Percentiles rank a stretch among this genome's conserved stretches.
These are phyloP conservation scores for Tolypeutes matacus DNA, from an alignment of 2,797 vertebrate genomes.

Conservation along the genomic window DNA sequence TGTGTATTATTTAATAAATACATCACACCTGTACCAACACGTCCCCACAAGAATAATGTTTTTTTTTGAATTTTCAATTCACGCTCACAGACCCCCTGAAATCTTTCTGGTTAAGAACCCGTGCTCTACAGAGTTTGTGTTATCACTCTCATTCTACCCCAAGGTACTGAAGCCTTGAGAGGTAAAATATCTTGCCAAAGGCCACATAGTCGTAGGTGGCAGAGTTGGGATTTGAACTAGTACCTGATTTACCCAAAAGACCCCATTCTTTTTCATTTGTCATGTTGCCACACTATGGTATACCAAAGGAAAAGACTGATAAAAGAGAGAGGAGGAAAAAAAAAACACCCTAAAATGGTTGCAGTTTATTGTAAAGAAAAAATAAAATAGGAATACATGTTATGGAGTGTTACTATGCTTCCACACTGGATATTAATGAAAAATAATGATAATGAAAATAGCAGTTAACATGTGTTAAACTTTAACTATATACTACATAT, in stretches of 20 bases:
- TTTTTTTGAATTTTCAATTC: no score
- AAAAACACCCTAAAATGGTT: neutral
- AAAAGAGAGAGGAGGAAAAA: neutral
- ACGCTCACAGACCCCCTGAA: no score
- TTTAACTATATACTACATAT: neutral
- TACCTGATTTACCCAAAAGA: neutral
- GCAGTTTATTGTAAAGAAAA: neutral
- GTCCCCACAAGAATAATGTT: no score
- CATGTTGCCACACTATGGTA: neutral
- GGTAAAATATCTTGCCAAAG: conserved; percentile 3
- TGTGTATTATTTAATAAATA: no score
- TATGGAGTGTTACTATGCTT: neutral
- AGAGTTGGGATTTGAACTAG: conserved; percentile 20
- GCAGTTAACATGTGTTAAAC: neutral
- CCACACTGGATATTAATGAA: neutral
- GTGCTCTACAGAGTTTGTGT: neutral
- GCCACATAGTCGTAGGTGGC: neutral
- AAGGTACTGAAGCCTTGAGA: neutral
- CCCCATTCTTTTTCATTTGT: neutral
- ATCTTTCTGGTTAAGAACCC: no score
- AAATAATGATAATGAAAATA: conserved; percentile 14
- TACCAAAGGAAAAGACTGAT: neutral
- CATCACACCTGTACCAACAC: no score
- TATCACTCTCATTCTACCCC: neutral
- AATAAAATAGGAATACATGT: neutral